Base-by-base conservation (phyloP, 2,113 vertebrate species). In the Platysteira castanea region DNA sequence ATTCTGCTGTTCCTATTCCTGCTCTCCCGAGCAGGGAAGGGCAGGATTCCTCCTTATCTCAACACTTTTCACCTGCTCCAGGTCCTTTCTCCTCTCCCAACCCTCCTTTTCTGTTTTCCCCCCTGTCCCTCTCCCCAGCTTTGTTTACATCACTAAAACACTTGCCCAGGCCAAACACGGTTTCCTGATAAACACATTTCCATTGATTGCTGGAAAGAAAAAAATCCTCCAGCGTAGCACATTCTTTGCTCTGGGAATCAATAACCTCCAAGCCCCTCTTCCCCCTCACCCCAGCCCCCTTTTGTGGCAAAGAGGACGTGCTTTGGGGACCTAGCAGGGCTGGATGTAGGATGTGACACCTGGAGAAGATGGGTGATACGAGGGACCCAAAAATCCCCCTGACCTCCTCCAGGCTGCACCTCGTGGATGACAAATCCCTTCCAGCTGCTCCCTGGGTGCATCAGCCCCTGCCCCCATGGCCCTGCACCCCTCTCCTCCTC, bases 191-290 rank as follows among this genome's bases (percentile, higher is more conserved):
- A 97, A 96, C 69, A 82, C 71, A 75, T 94, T 96, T 86, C 78
- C 94, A 97, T 94, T 94, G 97, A 97, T 91, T 95, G 67, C 86
- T 92, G 86, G 81, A 89, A 95, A 96, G 80, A 69, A 94, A 47
- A 47, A 65, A 50, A 88, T 67, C 75, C 67, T 90, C 82, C 71
- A 20, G 84, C 92, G 49, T 3, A 90, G 87, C 42, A 78, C 69
- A 65, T 86, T 90, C 81, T 90, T 61, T 78, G 44, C 88, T 94
- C 82, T 70, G 28, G 49, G 78, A 76, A 97, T 90, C 53, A 1
- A 96, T 78, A 87, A 28, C 64, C 80, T 73, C 44, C 28, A 74
- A 84, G 75, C 52, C 53, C 81, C 67, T 85, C 56, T 61, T 21
- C 6, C 33, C 15, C n/a, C 20, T 7, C 15, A 31, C 8, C 56